Evolutionary conservation across 2,113 vertebrate genomes (phyloP).

Genomic region (Cygnus atratus): DNA sequence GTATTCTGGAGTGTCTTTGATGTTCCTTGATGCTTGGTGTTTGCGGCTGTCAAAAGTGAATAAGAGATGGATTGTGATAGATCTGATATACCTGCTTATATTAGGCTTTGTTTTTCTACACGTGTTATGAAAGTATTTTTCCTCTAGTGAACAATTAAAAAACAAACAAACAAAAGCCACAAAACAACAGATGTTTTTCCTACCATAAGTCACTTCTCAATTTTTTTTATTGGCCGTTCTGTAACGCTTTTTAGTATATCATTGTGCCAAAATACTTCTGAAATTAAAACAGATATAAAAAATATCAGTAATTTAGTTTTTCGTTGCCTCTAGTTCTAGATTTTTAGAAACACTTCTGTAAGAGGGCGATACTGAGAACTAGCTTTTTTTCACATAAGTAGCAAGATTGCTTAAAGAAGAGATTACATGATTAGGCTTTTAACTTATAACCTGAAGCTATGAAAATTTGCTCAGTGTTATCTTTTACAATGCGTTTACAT

Average conservation of each 20-base stretch:
- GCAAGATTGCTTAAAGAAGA: not conserved
- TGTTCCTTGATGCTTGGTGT: not conserved
- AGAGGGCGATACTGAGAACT: not conserved
- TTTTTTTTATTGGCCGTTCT: not conserved
- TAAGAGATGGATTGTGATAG: not conserved
- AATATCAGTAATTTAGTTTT: not conserved
- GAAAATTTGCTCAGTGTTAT: not conserved
- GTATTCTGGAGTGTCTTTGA: not conserved
- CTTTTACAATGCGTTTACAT: not conserved
- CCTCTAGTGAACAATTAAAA: not conserved
- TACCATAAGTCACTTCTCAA: not conserved
- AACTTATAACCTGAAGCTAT: not conserved
- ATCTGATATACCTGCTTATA: not conserved
- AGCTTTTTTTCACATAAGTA: not conserved
- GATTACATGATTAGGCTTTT: not conserved
- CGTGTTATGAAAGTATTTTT: not conserved
- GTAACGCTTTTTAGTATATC: not conserved
- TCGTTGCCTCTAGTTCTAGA: not conserved
- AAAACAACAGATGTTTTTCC: not conserved
- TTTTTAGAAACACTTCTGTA: not conserved
- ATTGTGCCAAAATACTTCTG: not conserved
- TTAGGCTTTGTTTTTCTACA: not conserved
- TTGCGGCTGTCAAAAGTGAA: not conserved
- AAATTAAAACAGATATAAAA: not conserved
- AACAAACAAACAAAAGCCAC: too few relatives aligned